These are phyloP conservation scores for Sclerodermus sp. DNA, from an alignment of 2,888 invertebrate genomes.

Conservation along the genomic window DNA sequence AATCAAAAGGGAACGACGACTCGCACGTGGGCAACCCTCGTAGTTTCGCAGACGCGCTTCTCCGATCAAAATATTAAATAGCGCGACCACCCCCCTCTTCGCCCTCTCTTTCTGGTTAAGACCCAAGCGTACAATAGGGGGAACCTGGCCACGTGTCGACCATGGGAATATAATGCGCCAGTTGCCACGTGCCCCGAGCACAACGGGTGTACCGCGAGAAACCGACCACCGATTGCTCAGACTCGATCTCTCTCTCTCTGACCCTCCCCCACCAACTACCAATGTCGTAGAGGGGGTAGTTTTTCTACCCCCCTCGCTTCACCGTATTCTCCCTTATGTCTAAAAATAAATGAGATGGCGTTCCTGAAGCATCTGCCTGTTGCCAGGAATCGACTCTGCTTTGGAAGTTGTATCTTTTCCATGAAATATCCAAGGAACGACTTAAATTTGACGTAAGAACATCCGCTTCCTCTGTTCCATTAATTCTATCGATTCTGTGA, in stretches of 20 bases:
- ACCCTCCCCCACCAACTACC: too few relatives aligned
- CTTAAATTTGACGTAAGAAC: too few relatives aligned
- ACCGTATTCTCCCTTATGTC: too few relatives aligned
- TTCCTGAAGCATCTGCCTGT: too few relatives aligned
- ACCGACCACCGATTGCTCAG: constrained; percentile 29
- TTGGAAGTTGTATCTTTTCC: too few relatives aligned
- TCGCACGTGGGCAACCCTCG: constrained; percentile 29
- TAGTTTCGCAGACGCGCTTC: constrained; percentile 17
- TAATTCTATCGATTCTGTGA: neutral
- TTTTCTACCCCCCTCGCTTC: too few relatives aligned
- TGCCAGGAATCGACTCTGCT: too few relatives aligned
- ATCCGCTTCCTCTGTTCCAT: neutral
- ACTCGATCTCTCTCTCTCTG: constrained; percentile 1
- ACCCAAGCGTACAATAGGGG: constrained; percentile 14
- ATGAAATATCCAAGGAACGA: neutral
- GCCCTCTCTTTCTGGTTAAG: constrained; percentile 8
- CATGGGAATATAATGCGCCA: constrained; percentile 44
- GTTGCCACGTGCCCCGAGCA: constrained; percentile 43
- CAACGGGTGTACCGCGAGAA: constrained; percentile 34
- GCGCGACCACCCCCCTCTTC: constrained; percentile 24
- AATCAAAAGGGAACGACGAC: constrained; percentile 39
- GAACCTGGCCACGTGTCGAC: constrained; percentile 41
- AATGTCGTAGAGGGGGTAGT: too few relatives aligned
- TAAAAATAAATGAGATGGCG: too few relatives aligned
- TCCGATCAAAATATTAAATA: constrained; percentile 48